Percentiles rank a stretch among this genome's conserved stretches.
Conservation (phyloP, 2,888 invertebrate genomes). For the Molanna angustata region DNA sequence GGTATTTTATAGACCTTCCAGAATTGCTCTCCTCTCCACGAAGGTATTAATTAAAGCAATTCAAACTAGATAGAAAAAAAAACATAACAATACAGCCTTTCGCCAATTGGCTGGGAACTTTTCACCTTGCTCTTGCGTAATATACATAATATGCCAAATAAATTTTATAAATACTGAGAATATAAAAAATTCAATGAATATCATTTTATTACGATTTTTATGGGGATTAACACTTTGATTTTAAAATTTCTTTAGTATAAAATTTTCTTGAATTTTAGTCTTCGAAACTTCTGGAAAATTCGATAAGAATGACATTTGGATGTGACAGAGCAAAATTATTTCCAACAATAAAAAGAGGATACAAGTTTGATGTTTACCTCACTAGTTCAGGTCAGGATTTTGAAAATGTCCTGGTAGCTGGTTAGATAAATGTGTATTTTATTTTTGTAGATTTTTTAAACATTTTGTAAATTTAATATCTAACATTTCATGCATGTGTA, state of each 20-base stretch:
- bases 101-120: no score
- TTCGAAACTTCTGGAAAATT: conserved; percentile 64
- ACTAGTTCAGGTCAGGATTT: conserved; percentile 77
- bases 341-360: conserved; percentile 79
- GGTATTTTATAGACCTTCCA: no score
- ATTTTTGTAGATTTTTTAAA: no score
- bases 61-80: no score
- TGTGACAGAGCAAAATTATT: conserved; percentile 76
- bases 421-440: conserved; percentile 19
- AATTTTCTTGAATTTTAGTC: conserved; percentile 26
- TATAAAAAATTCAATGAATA: not conserved
- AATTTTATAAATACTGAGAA: no score
- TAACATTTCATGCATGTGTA: no score
- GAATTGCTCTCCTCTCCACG: no score
- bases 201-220: not conserved
- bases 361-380: conserved; percentile 79
- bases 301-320: conserved; percentile 67
- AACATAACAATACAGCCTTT: no score
- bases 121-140: no score
- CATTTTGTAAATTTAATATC: no score
- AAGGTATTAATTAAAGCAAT: no score
- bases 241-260: not conserved
- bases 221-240: not conserved
- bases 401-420: conserved; percentile 18
- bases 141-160: no score